These are phyloP conservation scores for Chrysoperla carnea DNA, from an alignment of 1,140 invertebrate species.

Conservation along the genomic window DNA sequence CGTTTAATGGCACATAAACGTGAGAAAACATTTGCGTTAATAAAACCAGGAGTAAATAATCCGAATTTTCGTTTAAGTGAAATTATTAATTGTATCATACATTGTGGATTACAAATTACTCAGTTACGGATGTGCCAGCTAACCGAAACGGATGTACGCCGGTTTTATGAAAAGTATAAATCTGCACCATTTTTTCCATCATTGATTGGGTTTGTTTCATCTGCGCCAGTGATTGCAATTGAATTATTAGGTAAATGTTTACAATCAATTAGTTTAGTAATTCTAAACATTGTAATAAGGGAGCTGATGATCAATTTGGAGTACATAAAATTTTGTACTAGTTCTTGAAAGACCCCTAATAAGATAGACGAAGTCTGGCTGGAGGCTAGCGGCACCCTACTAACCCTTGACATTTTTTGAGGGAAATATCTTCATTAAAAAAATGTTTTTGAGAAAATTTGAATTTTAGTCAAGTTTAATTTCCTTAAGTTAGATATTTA, in stretches of 20 bases:
- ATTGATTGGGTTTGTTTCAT: constrained; percentile 36
- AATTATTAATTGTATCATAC: constrained; percentile 36
- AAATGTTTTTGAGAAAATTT: too few relatives aligned
- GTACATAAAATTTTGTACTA: too few relatives aligned
- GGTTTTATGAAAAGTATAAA: constrained; percentile 35
- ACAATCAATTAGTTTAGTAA: too few relatives aligned
- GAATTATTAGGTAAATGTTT: constrained; percentile 18
- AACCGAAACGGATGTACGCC: constrained; percentile 28
- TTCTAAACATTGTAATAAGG: too few relatives aligned
- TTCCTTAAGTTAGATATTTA: too few relatives aligned
- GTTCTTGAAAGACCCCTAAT: too few relatives aligned
- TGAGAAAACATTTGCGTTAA: constrained; percentile 40
- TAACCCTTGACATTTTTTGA: too few relatives aligned
- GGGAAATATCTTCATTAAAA: too few relatives aligned
- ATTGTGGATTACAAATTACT: constrained; percentile 36
- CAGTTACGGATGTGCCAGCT: constrained; percentile 45
- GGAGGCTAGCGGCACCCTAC: too few relatives aligned
- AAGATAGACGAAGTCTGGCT: too few relatives aligned
- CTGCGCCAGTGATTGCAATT: constrained; percentile 43
- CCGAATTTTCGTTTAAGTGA: constrained; percentile 33
- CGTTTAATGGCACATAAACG: constrained; percentile 25
- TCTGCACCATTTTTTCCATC: constrained; percentile 16
- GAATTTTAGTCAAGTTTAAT: too few relatives aligned
- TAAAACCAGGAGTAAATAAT: constrained; percentile 40
- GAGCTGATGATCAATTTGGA: too few relatives aligned